These are phyloP conservation scores for Xyrauchen texanus DNA, from an alignment of 2,113 vertebrate genomes.

Conservation along the genomic window DNA sequence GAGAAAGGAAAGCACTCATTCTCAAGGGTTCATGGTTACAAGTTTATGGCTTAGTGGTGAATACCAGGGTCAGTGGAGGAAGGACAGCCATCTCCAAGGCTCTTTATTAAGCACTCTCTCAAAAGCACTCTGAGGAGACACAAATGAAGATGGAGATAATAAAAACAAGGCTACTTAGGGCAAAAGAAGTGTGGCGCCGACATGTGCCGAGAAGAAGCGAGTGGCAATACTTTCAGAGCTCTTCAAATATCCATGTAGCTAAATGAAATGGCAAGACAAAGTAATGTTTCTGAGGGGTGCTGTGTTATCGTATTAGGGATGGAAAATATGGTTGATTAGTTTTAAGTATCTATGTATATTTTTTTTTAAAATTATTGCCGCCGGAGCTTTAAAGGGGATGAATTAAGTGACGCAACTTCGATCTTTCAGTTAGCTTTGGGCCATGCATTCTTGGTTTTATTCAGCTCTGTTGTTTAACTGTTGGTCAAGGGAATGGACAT, in stretches of 20 bases:
- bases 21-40: constrained; percentile 57
- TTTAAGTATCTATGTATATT: no score
- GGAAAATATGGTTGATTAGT: no score
- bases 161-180: constrained; percentile 25
- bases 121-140: constrained; percentile 46
- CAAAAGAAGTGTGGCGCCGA: not conserved
- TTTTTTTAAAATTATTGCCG: no score
- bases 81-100: constrained; percentile 70
- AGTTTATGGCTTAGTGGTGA: constrained; percentile 59
- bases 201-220: constrained; percentile 4
- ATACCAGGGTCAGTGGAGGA: constrained; percentile 66
- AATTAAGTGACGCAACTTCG: no score
- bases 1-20: constrained; percentile 47
- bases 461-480: no score
- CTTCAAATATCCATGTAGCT: not conserved
- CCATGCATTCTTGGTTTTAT: no score
- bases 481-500: no score
- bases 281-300: not conserved
- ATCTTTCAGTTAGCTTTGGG: no score
- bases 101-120: constrained; percentile 60
- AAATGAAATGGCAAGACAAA: constrained; percentile 11
- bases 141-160: constrained; percentile 14
- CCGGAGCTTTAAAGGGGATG: no score
- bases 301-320: no score
- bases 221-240: not conserved